A percentile compares a stretch with the other conserved stretches of the same genome.
Conservation (phyloP, 2,113 vertebrate species). For the Tretioscincus oriximinensis region DNA sequence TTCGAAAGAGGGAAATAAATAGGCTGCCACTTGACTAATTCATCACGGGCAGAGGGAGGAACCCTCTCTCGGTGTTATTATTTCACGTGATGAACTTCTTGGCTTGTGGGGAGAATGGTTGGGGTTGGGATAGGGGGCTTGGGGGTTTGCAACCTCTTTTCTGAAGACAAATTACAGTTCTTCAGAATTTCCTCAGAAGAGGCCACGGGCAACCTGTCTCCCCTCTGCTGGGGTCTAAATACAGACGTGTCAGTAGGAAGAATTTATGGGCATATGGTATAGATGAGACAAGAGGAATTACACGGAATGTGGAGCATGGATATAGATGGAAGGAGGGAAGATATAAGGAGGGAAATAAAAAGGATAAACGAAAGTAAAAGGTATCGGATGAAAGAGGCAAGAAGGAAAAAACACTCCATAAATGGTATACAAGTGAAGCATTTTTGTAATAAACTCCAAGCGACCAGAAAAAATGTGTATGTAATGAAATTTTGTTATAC, state of each 20-base stretch:
- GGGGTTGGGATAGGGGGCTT: neutral
- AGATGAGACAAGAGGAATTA: too few species aligned
- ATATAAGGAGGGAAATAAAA: too few species aligned
- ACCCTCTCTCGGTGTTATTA: slow-evolving; percentile 2
- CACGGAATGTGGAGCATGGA: too few species aligned
- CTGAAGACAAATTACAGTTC: slow-evolving; percentile 43
- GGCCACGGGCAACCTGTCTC: slow-evolving; percentile 55
- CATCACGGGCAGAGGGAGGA: neutral
- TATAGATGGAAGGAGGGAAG: too few species aligned
- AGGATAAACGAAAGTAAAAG: too few species aligned
- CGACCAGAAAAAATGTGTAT: too few species aligned
- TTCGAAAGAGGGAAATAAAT: slow-evolving; percentile 12
- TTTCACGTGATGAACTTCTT: neutral
- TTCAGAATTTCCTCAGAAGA: slow-evolving; percentile 19
- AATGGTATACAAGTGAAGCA: too few species aligned
- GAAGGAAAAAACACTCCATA: too few species aligned
- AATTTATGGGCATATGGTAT: too few species aligned
- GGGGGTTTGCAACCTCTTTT: slow-evolving; percentile 7
- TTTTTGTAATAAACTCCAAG: too few species aligned
- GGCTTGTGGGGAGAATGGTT: neutral
- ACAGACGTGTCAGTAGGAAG: slow-evolving; percentile 31
- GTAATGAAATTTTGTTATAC: too few species aligned
- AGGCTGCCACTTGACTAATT: neutral
- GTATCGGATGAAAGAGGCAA: too few species aligned
- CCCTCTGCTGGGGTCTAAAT: slow-evolving; percentile 58